phyloP scores from a whole-genome alignment of 2,113 vertebrate species.

The Neodon shergylaensis region DNA sequence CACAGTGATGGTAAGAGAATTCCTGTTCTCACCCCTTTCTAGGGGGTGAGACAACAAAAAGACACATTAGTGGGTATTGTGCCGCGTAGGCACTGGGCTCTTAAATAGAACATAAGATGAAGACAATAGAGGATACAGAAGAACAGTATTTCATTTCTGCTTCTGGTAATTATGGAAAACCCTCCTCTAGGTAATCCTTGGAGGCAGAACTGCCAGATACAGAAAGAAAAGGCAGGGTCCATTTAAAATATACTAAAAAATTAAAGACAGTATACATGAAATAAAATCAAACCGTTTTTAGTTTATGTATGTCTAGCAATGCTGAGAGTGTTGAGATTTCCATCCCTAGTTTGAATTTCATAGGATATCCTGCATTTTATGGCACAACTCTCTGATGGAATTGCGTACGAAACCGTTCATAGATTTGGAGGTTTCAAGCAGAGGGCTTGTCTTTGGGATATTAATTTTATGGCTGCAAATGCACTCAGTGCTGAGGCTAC shows the following conservation, averaged over 20 bases:
- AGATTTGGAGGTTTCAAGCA: constrained; percentile 51
- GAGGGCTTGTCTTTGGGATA: constrained; percentile 46
- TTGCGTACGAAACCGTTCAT: constrained; percentile 41
- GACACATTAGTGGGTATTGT: background rate
- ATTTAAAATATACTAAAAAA: background rate
- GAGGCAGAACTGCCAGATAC: background rate
- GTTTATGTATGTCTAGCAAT: background rate
- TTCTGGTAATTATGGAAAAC: background rate
- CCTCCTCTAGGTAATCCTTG: background rate
- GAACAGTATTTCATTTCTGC: constrained; percentile 7
- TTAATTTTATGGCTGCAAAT: constrained; percentile 68
- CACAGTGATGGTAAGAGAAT: background rate
- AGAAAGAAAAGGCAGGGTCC: background rate
- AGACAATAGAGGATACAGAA: background rate
- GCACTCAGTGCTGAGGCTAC: constrained; percentile 19
- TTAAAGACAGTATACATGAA: background rate
- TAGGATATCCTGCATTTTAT: constrained; percentile 36
- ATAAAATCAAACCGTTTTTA: constrained; percentile 34
- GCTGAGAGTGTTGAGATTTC: constrained; percentile 42
- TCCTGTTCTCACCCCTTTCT: background rate
- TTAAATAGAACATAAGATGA: constrained; percentile 4
- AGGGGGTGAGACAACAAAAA: background rate
- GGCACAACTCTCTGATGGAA: constrained; percentile 3
- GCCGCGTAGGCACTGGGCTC: background rate
- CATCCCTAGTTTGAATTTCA: constrained; percentile 40